A percentile compares a stretch with the other conserved stretches of the same genome.
Evolutionary conservation across 2,888 invertebrate species (phyloP).

Genomic region (Esperia sulphurella): DNA sequence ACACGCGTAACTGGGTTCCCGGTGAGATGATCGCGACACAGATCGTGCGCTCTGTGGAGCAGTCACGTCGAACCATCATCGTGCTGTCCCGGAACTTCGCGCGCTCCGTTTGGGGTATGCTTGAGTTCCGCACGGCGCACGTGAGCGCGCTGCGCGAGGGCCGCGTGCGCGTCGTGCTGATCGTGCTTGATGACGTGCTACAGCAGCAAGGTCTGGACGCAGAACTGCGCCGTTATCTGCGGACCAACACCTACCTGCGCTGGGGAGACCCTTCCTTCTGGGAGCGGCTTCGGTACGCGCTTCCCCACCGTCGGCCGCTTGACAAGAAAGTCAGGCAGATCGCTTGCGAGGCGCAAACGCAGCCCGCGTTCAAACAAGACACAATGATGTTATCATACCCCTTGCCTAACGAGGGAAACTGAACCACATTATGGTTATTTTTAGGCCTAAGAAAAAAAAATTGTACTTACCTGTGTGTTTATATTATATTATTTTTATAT

Average conservation of each 20-base stretch:
- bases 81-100: constrained; percentile 29
- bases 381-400: no score
- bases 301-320: constrained; percentile 52
- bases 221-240: constrained; percentile 81
- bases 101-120: constrained; percentile 80
- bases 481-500: no score
- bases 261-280: constrained; percentile 91
- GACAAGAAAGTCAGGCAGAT: no score
- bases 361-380: no score
- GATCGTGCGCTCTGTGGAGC: constrained; percentile 85
- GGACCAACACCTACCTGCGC: constrained; percentile 88
- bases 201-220: constrained; percentile 59
- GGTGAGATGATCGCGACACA: constrained; percentile 86
- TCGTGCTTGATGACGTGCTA: constrained; percentile 81
- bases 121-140: constrained; percentile 80
- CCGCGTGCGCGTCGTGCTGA: constrained; percentile 84
- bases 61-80: constrained; percentile 58
- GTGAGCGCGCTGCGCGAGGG: constrained; percentile 38
- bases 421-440: no score
- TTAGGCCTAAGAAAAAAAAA: no score
- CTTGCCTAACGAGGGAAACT: no score
- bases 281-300: constrained; percentile 85
- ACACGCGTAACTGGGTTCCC: constrained; percentile 85
- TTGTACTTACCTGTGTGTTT: no score
- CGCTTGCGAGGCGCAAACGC: no score